Percentiles rank a stretch among this genome's conserved stretches.
Evolutionary conservation across 1,140 invertebrate genomes (phyloP).

Genomic region (Pseudomyrmex gracilis): DNA sequence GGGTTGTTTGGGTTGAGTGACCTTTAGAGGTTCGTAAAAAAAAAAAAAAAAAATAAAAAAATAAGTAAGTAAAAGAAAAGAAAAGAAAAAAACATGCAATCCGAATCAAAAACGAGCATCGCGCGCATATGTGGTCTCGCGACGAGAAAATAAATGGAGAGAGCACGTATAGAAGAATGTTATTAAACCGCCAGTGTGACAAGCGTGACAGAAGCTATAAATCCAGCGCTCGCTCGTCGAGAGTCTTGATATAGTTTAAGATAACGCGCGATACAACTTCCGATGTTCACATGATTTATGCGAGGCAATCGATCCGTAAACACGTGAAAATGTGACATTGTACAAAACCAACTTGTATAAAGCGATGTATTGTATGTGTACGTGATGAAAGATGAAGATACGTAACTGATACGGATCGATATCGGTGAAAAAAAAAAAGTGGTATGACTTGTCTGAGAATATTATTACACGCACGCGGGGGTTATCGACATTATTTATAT

Average conservation of each 20-base stretch:
- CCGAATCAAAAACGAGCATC: no score
- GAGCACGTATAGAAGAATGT: not conserved
- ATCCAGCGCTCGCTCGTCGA: not conserved
- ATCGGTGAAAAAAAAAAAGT: constrained; percentile 21
- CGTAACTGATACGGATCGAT: not conserved
- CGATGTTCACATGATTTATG: not conserved
- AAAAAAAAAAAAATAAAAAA: no score
- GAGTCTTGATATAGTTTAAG: not conserved
- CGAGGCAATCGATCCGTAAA: constrained; percentile 13
- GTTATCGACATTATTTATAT: constrained; percentile 40
- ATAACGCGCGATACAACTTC: constrained; percentile 8
- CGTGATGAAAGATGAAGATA: not conserved
- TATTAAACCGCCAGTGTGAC: not conserved
- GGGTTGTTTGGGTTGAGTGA: constrained; percentile 7
- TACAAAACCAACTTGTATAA: no score
- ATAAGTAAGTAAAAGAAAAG: no score
- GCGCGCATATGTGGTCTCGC: no score
- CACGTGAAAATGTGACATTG: not conserved
- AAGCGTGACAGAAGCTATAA: not conserved
- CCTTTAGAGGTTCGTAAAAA: constrained; percentile 1
- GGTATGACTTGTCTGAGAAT: constrained; percentile 20
- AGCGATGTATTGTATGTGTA: not conserved
- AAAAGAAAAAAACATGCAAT: no score
- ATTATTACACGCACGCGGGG: constrained; percentile 20
- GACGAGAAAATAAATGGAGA: no score